These are phyloP conservation scores for Laticauda colubrina DNA, from an alignment of 2,113 vertebrate genomes.

Conservation along the genomic window DNA sequence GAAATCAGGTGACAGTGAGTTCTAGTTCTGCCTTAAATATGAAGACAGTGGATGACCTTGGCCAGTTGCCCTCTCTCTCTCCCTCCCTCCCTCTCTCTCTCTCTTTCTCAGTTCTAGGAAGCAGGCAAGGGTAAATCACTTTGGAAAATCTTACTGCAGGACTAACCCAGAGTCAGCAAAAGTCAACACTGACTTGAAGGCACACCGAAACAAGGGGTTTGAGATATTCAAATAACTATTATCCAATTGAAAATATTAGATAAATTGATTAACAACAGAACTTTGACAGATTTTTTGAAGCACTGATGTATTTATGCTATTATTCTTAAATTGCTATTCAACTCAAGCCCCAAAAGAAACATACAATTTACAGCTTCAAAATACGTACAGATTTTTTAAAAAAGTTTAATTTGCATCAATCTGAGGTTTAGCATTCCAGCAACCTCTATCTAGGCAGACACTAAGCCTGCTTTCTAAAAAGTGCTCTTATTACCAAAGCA, in stretches of 20 bases:
- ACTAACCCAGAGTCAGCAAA: neutral
- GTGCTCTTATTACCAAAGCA: constrained; percentile 16
- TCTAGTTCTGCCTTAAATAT: neutral
- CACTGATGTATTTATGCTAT: neutral
- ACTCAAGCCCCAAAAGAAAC: neutral
- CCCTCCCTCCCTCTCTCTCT: neutral
- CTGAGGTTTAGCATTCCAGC: constrained; percentile 14
- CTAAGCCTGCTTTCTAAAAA: constrained; percentile 7
- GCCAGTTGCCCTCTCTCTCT: neutral
- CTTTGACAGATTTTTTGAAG: neutral
- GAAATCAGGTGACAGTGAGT: neutral
- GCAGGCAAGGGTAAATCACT: neutral
- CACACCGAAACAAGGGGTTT: neutral
- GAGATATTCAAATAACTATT: neutral
- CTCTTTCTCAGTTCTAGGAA: neutral
- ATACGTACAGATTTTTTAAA: neutral
- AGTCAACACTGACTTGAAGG: neutral
- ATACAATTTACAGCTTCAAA: neutral
- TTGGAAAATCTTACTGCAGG: neutral
- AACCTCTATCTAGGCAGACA: constrained; percentile 10
- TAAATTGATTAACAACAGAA: neutral
- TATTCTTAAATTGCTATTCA: neutral
- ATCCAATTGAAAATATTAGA: neutral
- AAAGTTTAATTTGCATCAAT: constrained; percentile 1
- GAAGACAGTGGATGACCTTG: neutral